Base-by-base conservation (phyloP, 2,797 vertebrate species). In the Dendrocincla fuliginosa region DNA sequence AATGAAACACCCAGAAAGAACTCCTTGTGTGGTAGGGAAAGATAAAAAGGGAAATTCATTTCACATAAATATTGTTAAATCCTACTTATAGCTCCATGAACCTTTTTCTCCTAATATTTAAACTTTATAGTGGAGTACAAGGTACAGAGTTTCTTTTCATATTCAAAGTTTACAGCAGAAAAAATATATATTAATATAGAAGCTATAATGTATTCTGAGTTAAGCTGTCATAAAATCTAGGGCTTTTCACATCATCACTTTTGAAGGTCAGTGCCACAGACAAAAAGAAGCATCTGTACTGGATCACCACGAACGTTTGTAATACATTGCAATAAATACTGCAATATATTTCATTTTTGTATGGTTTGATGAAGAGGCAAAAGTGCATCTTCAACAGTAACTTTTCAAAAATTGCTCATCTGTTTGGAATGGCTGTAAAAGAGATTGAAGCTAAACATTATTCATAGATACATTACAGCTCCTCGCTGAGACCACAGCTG, bases 321-420 rank as follows among this genome's bases (percentile, higher is more conserved):
- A 97, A 97, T 95, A 96, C 87, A 60, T 37, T 88, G 95, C 94
- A 96, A 97, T 97, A 98, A 97, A 97, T 97, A 97, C 93, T 96
- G 90, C 89, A 92, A 80, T 97, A 80, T 98, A 98, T 98, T 97
- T 97, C 97, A 98, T 96, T 97, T 98, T 98, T 97, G 97, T 97
- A 96, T 0, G 65, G 96, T 97, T 95, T 98, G 97, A 98, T 98
- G 97, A 98, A 98, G 97, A 97, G 94, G 97, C 95, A 97, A 97
- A 98, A 97, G 95, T 96, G 93, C 97, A 96, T 97, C 96, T 96
- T 97, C 91, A 92, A 96, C 86, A 92, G 95, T 96, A 96, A 95
- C 95, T 96, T 97, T 97, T 97, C 93, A 97, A 93, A 97, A 97
- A 98, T 97, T 96, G 96, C 93, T 98, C 97, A 97, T 98, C 95